A percentile compares a stretch with the other conserved stretches of the same genome.
These are phyloP conservation scores for Cranoglanis bouderius DNA, from an alignment of 2,113 vertebrate species.

Conservation along the genomic window DNA sequence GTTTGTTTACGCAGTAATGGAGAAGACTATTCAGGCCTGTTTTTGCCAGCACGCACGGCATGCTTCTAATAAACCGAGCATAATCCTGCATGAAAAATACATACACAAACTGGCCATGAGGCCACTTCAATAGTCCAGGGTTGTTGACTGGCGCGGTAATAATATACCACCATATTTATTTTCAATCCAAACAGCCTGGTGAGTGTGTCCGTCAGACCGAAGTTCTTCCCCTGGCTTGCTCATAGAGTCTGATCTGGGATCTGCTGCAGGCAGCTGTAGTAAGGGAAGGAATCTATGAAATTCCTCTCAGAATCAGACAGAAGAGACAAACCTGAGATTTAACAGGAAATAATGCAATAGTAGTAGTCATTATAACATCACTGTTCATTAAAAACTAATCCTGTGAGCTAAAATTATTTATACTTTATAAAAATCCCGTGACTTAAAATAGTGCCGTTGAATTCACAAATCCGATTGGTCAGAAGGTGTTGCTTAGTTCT, in stretches of 20 bases:
- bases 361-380: background rate
- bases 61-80: conserved; percentile 63
- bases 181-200: conserved; percentile 35
- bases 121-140: conserved; percentile 24
- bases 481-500: background rate
- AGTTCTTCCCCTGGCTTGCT: background rate
- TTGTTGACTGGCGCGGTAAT: conserved; percentile 31
- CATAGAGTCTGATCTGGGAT: conserved; percentile 19
- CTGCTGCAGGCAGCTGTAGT: background rate
- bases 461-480: background rate
- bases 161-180: conserved; percentile 46
- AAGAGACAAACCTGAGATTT: conserved; percentile 22
- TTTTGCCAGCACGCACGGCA: conserved; percentile 64
- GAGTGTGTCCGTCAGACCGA: conserved; percentile 16
- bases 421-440: background rate
- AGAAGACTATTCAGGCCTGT: conserved; percentile 60
- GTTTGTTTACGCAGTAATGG: conserved; percentile 72
- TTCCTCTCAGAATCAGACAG: conserved; percentile 14
- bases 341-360: background rate
- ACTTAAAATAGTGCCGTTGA: background rate
- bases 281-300: conserved; percentile 29
- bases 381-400: conserved; percentile 1
- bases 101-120: conserved; percentile 58
- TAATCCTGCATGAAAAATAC: conserved; percentile 59
- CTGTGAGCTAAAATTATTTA: background rate